Base-by-base conservation (phyloP, 2,888 invertebrate genomes). In the Drosophila prostipennis region DNA sequence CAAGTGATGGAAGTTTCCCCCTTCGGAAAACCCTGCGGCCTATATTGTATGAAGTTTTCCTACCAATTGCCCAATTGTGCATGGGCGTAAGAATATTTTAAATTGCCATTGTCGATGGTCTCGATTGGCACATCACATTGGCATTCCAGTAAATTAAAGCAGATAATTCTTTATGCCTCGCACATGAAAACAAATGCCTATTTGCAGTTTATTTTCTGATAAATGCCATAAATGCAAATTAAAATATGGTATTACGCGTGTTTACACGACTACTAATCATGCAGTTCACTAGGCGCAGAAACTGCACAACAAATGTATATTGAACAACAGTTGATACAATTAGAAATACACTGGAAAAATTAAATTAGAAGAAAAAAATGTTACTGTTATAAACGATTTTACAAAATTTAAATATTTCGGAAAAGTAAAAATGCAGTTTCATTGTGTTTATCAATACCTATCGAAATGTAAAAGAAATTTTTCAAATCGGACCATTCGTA, bases 1-100 rank as follows among this genome's bases (percentile, higher is more conserved):
- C 49, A 45, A 55, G 37, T 37, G 49, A 45, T 64, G 57, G 43
- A 43, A 59, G 54, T 54, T 34, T 36, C 36, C 43, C 60, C 49
- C 10, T n/a, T 26, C 19, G 39, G 40, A 48, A 48, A 53, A 13
- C 26, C 61, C 53, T 46, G 39, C 34, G 34, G 63, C 39, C 65
- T 26, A 26, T 7, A 29, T 16, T 13, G 43, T 34, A 34, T 34
- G 34, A 11, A 16, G 19, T n/a, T 29, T 65, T 64, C 53, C 61
- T 16, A 39, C n/a, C 64, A 39, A 61, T 65, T 61, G 45, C n/a
- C n/a, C n/a, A n/a, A n/a, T n/a, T n/a, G n/a, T n/a, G n/a, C 23
- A 40, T 49, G 34, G 19, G 51, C 14, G 6, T n/a, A 11, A 10
- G 46, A 45, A 39, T 39, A 39, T 46, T 55, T 42, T 13, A 42